phyloP scores from a whole-genome alignment of 2,888 invertebrate species.

The Eurytoma adleriae region DNA sequence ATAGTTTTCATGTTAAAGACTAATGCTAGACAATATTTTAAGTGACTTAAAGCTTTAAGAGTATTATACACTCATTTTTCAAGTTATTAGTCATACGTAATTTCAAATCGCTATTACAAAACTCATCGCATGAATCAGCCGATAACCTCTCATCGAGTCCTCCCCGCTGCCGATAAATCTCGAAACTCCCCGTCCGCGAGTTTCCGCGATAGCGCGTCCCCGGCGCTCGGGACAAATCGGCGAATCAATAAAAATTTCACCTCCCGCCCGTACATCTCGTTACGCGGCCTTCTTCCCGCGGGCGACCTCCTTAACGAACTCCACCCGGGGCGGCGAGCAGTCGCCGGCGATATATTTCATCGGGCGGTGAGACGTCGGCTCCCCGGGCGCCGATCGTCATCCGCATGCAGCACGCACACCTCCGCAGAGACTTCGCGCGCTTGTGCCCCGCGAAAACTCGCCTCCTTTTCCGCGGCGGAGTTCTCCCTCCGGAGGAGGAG shows the following conservation, averaged over 20 bases:
- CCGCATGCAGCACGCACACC: conserved; percentile 44
- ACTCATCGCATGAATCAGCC: too few species aligned
- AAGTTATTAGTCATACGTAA: too few species aligned
- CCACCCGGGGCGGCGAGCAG: neutral
- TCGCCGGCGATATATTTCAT: conserved; percentile 32
- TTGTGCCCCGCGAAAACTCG: too few species aligned
- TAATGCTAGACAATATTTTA: too few species aligned
- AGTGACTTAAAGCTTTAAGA: too few species aligned
- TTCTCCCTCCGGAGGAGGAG: too few species aligned
- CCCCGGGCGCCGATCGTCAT: conserved; percentile 65
- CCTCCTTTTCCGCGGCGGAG: too few species aligned
- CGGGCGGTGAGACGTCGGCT: conserved; percentile 28
- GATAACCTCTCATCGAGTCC: too few species aligned
- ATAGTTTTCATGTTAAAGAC: too few species aligned
- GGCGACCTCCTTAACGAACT: conserved; percentile 25
- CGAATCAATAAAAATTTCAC: conserved; percentile 30
- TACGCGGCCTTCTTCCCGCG: neutral
- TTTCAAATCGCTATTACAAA: too few species aligned
- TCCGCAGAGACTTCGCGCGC: neutral
- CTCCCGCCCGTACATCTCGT: conserved; percentile 6
- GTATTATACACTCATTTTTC: too few species aligned
- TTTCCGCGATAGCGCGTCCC: neutral
- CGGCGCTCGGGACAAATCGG: conserved; percentile 4
- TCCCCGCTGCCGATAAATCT: too few species aligned
- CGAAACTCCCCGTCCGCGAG: neutral